Percentiles rank a stretch among this genome's conserved stretches.
These are phyloP conservation scores for Pecten maximus DNA, from an alignment of 2,888 invertebrate species.

Conservation along the genomic window DNA sequence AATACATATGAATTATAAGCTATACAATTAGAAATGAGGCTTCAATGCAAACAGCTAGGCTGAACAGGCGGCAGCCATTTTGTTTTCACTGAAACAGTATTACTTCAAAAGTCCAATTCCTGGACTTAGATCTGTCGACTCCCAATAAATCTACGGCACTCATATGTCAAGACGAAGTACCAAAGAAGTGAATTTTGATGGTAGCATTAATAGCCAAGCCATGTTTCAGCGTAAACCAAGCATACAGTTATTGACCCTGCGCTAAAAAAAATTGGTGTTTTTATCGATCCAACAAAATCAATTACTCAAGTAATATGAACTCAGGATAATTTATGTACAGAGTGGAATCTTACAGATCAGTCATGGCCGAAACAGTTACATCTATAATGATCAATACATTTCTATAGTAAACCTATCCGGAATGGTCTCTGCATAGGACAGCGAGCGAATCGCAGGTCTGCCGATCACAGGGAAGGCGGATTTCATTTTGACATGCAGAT, in stretches of 20 bases:
- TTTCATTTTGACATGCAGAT: conserved; percentile 30
- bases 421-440: neutral
- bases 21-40: neutral
- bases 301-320: neutral
- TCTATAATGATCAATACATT: neutral
- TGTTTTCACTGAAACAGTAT: neutral
- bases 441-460: conserved; percentile 19
- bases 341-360: neutral
- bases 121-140: neutral
- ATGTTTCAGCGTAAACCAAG: neutral
- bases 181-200: neutral
- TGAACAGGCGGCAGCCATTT: neutral
- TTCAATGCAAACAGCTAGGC: neutral
- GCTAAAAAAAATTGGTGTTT: neutral
- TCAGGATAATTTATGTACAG: neutral
- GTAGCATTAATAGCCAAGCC: neutral
- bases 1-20: no score
- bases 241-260: neutral
- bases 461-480: neutral
- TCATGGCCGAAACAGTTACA: neutral
- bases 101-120: neutral
- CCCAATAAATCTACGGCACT: no score
- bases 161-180: no score
- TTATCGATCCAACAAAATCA: neutral
- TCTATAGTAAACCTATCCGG: neutral